A percentile compares a stretch with the other conserved stretches of the same genome.
Evolutionary conservation across 2,113 vertebrate species (phyloP).

Genomic region (Petroica traversi): DNA sequence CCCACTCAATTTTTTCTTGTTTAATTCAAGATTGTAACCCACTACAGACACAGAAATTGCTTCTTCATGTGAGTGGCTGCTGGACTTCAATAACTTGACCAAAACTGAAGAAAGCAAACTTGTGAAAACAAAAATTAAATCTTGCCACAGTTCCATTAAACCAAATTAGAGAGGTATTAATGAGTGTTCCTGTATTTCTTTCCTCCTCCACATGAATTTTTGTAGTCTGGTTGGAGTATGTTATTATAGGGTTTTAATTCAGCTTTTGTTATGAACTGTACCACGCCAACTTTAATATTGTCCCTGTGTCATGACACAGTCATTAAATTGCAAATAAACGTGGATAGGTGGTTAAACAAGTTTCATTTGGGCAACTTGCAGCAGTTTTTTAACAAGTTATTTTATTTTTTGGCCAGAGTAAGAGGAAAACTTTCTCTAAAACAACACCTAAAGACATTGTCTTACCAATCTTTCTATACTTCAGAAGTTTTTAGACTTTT

Average conservation of each 20-base stretch:
- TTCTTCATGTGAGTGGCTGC: not conserved
- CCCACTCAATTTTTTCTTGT: not conserved
- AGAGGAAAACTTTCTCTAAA: not conserved
- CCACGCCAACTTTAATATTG: not conserved
- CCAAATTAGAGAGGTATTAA: not conserved
- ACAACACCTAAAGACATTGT: not conserved
- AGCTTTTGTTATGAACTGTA: not conserved
- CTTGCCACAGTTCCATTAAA: not conserved
- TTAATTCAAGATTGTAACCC: not conserved
- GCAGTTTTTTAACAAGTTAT: not conserved
- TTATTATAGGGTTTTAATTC: not conserved
- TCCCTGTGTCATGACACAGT: not conserved
- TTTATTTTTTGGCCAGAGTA: not conserved
- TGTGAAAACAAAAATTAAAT: not conserved
- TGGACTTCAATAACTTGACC: not conserved
- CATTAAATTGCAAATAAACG: not conserved
- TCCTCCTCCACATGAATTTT: not conserved
- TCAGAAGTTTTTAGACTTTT: not conserved
- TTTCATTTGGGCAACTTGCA: not conserved
- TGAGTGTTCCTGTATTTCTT: not conserved
- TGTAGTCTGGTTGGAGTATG: not conserved
- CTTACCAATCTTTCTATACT: not conserved
- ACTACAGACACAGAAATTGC: not conserved
- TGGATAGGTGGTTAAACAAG: not conserved
- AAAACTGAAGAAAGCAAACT: not conserved